Conservation (phyloP, 2,797 vertebrate species). For the Rousettus madagascariensis region DNA sequence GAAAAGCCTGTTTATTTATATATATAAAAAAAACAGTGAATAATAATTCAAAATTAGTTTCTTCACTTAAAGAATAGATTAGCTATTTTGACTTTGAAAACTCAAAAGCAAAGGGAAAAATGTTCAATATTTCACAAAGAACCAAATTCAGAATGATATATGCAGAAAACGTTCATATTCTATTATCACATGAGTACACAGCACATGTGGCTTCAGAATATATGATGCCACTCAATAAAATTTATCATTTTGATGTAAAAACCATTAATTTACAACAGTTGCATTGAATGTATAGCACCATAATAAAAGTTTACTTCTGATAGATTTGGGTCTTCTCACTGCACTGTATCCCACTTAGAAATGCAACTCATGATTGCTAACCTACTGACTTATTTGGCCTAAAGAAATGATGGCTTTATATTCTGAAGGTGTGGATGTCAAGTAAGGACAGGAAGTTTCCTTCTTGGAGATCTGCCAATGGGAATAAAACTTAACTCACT, state of each 20-base stretch:
- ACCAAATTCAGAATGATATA: conserved; percentile 64
- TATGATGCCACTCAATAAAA: conserved; percentile 72
- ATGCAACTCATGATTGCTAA: conserved; percentile 57
- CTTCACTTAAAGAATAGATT: conserved; percentile 70
- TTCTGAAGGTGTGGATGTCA: conserved; percentile 40
- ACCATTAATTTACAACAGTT: conserved; percentile 68
- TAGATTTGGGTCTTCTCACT: conserved; percentile 17
- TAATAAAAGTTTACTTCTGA: conserved; percentile 67
- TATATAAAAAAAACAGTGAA: conserved; percentile 60
- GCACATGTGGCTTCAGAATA: conserved; percentile 72
- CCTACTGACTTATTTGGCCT: conserved; percentile 10
- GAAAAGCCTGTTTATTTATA: conserved; percentile 61
- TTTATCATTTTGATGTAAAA: conserved; percentile 69
- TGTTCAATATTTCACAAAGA: conserved; percentile 68
- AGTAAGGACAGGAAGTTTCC: conserved; percentile 53
- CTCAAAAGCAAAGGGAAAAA: conserved; percentile 71
- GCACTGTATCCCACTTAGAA: conserved; percentile 58
- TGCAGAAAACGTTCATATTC: conserved; percentile 74
- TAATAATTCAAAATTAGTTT: conserved; percentile 66
- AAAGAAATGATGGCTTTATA: conserved; percentile 46
- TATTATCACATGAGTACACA: conserved; percentile 67
- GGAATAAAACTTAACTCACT: conserved; percentile 1
- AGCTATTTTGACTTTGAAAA: conserved; percentile 70
- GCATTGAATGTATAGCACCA: not conserved
- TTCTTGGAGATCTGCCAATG: not conserved